Base-by-base conservation (phyloP, 1,140 invertebrate genomes). In the Teleogryllus occipitalis region DNA sequence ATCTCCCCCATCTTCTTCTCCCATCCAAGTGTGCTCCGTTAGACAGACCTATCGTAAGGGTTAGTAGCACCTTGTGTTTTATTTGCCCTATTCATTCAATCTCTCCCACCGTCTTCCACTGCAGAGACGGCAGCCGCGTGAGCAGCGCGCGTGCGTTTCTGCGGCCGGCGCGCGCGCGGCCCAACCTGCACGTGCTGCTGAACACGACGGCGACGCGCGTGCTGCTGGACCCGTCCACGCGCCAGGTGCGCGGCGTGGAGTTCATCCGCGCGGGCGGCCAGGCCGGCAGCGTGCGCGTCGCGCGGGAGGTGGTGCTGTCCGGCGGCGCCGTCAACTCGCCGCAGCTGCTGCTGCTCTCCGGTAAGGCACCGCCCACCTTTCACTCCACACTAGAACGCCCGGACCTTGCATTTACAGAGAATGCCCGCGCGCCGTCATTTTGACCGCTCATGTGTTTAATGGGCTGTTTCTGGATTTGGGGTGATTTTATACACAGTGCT, bases 151-250 rank as follows among this genome's bases (percentile, higher is more conserved):
- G 88, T 80, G 91, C 91, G 0, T 94, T 90, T 83, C 83, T 95
- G 0, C 83, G 89, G 54, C 92, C 92, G 7, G 84, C 86, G 54
- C 84, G 89, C 39, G 82, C 89, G 80, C 85, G 91, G 27, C 84
- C 85, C 6, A 97, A 97, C 85, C 86, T 97, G 0, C 89, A 93
- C 81, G 87, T 95, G 0, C 83, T 89, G 80, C 81, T 93, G 0
- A 92, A 93, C 78, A 89, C 93, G 0, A 88, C 89, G 0, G 93
- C 88, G 0, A 91, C 89, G 0, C 90, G 89, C 81, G 82, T 90
- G 18, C 75, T 84, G 18, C 83, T 83, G 7, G 73, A 48, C 73
- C 76, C 79, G n/a, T 74, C 82, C 3, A 81, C 82, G 5, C 83
- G 83, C 75, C 80, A 81, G 14, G 85, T 86, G 8, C 81, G 81